Conservation (phyloP, 2,797 vertebrate species). For the Gallinago nigripennis region DNA sequence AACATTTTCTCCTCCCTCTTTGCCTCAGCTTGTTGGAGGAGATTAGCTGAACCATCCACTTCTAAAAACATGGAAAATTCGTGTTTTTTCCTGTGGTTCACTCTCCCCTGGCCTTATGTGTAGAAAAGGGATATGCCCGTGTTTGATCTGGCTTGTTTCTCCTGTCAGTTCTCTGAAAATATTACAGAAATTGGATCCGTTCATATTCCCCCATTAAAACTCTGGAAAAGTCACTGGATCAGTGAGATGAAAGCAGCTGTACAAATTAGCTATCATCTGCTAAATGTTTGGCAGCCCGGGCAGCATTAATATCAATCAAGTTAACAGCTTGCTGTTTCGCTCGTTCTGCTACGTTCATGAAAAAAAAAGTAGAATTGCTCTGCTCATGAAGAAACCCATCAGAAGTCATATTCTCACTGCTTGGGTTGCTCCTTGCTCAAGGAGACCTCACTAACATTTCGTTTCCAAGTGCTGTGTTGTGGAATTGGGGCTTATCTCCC, state of each 20-base stretch:
- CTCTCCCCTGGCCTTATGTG: background rate
- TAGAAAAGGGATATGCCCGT: background rate
- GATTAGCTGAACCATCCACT: background rate
- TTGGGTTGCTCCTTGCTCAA: background rate
- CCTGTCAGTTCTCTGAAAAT: background rate
- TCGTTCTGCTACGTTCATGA: background rate
- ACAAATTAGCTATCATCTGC: constrained; percentile 7
- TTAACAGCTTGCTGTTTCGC: background rate
- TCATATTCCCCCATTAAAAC: background rate
- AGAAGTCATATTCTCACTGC: background rate
- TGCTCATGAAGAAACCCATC: background rate
- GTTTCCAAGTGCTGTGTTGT: background rate
- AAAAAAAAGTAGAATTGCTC: background rate
- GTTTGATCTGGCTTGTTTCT: background rate
- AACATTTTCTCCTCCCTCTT: background rate
- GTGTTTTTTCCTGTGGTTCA: background rate
- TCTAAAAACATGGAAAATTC: background rate
- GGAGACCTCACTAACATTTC: background rate
- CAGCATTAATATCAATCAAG: background rate
- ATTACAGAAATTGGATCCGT: background rate
- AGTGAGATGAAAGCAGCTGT: constrained; percentile 3
- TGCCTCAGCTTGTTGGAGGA: background rate
- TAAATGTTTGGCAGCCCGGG: background rate
- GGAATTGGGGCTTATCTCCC: background rate
- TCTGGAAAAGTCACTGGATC: background rate